Evolutionary conservation across 37 sponge, comb jelly and placozoan species (phyloP), one percentile per base, ranked within the genome.

Genomic region (Bolinopsis microptera): DNA sequence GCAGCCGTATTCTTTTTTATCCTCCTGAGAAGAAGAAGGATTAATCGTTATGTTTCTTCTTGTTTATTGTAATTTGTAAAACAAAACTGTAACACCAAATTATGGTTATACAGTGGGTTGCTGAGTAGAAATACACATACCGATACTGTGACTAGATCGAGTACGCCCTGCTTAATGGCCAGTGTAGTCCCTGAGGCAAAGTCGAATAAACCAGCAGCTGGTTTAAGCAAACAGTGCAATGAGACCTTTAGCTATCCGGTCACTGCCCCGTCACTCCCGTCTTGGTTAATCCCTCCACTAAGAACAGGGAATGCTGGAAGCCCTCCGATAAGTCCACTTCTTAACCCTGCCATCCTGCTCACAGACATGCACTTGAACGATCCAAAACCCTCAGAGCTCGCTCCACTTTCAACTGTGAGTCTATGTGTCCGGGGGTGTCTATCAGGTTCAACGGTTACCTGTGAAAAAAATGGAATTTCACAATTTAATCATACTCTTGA

Each of bases 181-280:
- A 97, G 97, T 21, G 96, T 94, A 18, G 99, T 95, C 22, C 96
- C 95, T 5, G 97, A 95, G 38, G 97, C 99, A 26, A 98, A 93
- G 93, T 97, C 97, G 26, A 98, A 92, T 1, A 97, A 39, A 18
- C 99, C 99, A 35, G 95, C 97, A n/a, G 96, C 95, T 0, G 99
- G 99, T 80, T 98, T 98, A n/a, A 69, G 99, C 95, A 24, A 98
- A 69, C 5, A 97, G 96, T 0, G 97, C 96, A 0, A 96, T 94
- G 16, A 97, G 93, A 33, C 99, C 99, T 72, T 97, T 98, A 9
- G 94, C 95, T n/a, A 98, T 35, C 99, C 99, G 34, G 94, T 74
- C 3, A 97, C n/a, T n/a, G 96, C 94, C 8, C 97, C 98, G 95
- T 5, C 8, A 1, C 1, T 3, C 38, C 82, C 82, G 22, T 80